These are phyloP conservation scores for Corythoichthys haematopterus DNA, from an alignment of 2,113 vertebrate genomes.

Conservation along the genomic window DNA sequence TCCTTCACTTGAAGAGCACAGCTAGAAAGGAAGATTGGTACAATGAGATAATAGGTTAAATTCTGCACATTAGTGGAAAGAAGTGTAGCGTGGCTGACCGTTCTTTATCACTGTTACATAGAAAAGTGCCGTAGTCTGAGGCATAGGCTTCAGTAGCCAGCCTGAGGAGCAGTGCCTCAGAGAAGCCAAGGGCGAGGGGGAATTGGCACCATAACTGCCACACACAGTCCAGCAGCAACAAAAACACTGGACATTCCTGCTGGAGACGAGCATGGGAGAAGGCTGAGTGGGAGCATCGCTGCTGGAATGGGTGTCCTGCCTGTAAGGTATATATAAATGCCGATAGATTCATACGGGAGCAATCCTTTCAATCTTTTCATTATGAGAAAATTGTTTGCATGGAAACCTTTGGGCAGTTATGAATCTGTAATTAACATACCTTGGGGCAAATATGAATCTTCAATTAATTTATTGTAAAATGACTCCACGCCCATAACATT, in stretches of 20 bases:
- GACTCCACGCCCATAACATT: no score
- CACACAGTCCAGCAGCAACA: conserved; percentile 84
- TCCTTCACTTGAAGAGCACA: conserved; percentile 72
- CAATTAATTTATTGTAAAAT: no score
- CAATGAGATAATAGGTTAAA: background rate
- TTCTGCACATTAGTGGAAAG: background rate
- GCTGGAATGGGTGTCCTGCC: conserved; percentile 83
- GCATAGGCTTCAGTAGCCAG: conserved; percentile 78
- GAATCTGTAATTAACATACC: no score
- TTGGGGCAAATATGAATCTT: no score
- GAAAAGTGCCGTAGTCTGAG: conserved; percentile 82
- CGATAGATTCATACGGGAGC: no score
- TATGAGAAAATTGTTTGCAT: no score
- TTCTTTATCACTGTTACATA: conserved; percentile 81
- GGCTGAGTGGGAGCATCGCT: conserved; percentile 75
- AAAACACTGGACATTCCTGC: conserved; percentile 79
- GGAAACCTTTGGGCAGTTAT: no score
- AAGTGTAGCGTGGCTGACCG: conserved; percentile 52
- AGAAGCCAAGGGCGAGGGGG: conserved; percentile 78
- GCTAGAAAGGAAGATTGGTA: conserved; percentile 45
- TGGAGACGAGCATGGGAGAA: conserved; percentile 74
- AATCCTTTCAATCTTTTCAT: no score
- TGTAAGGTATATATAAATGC: conserved; percentile 37
- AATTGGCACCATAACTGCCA: conserved; percentile 85
- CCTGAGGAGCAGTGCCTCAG: conserved; percentile 76